Evolutionary conservation across 2,888 invertebrate species (phyloP), one percentile per base, ranked within the genome.

Genomic region (Chymomyza procnemis): DNA sequence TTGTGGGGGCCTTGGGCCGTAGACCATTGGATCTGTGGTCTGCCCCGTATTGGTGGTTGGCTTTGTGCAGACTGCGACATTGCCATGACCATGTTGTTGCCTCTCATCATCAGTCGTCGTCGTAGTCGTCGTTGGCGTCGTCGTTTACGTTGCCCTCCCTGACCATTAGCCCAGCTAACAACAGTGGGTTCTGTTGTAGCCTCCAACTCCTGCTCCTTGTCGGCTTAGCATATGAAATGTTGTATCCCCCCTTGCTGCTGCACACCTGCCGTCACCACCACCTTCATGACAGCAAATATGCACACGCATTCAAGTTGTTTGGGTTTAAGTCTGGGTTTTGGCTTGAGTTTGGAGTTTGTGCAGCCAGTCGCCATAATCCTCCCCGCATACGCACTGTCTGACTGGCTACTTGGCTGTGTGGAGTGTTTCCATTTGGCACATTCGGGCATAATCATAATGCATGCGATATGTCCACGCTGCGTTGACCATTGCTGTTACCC

Each of bases 371-470:
- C 61, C 69, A 72, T 78, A 79, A 78, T 74, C 76, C 78, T 66
- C 69, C 50, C 64, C 57, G 50, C 64, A 65, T 52, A 64, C 68
- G 58, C 54, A n/a, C 54, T 61, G 64, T 66, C 30, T 41, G 52
- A 19, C 21, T 52, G 22, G 19, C 19, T 41, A 34, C 41, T 18
- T 47, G 54, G 26, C 64, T 41, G 34, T 41, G 30, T 41, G 12
- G 34, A 66, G 50, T 66, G 61, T 66, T 63, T 67, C 65, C 76
- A 73, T 73, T 73, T 68, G 77, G 73, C 69, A 73, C 65, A 71
- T 76, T 76, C 75, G 80, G 74, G 75, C 80, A 88, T 86, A 88
- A 88, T 88, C 84, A 88, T 84, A 88, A 87, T 85, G 80, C 88
- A 80, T 78, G 79, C 82, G 76, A 64, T 61, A 50, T 58, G 56